Conservation (phyloP, 1,140 invertebrate species). For the Trialeurodes vaporariorum region DNA sequence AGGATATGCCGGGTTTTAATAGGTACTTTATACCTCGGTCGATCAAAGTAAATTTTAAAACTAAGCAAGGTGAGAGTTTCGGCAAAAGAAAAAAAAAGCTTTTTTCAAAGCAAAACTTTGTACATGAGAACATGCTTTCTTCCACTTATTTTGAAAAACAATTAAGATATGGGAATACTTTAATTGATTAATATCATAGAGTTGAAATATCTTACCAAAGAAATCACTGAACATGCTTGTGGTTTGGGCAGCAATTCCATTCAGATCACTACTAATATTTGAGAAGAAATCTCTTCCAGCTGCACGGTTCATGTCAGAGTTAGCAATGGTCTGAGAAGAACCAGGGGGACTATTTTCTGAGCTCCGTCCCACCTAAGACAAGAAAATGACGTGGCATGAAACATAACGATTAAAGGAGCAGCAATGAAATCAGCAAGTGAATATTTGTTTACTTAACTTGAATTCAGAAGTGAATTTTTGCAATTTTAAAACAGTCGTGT, state of each 20-base stretch:
- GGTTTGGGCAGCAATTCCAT: constrained; percentile 79
- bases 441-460: no score
- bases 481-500: no score
- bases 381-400: no score
- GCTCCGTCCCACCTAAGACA: neutral
- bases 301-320: constrained; percentile 35
- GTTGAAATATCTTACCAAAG: constrained; percentile 61
- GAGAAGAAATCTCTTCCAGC: constrained; percentile 70
- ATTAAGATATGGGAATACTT: no score
- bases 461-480: no score
- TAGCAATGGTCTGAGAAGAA: constrained; percentile 34
- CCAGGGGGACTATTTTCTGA: constrained; percentile 12
- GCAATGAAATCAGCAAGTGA: no score
- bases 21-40: no score
- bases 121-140: no score
- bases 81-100: neutral
- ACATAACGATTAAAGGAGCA: no score
- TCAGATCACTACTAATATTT: constrained; percentile 77
- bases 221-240: constrained; percentile 84
- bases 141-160: constrained; percentile 2
- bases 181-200: constrained; percentile 17
- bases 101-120: neutral
- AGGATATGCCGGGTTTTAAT: neutral
- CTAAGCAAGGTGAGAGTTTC: neutral
- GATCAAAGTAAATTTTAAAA: no score